phyloP scores from a whole-genome alignment of 2,113 vertebrate genomes.

The Cinclus cinclus region DNA sequence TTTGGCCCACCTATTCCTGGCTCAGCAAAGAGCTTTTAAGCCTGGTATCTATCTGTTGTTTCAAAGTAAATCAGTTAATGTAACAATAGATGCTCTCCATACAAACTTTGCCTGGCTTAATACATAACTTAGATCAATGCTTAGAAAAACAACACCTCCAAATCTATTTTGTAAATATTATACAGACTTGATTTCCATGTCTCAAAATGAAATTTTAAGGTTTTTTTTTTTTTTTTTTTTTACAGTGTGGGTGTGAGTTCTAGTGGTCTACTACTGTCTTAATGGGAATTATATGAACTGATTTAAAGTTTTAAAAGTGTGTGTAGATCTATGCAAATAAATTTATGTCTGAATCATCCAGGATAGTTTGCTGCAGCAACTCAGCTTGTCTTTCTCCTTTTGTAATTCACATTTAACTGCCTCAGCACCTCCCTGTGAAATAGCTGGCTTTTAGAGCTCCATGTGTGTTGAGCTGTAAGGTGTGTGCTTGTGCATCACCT shows the following conservation, averaged over 20 bases:
- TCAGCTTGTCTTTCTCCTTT: not conserved
- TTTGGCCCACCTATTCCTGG: not conserved
- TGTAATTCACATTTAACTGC: not conserved
- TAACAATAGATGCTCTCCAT: not conserved
- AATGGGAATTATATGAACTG: not conserved
- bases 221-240: not conserved
- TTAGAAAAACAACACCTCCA: not conserved
- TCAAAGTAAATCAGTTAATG: not conserved
- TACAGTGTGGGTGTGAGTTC: fast-evolving
- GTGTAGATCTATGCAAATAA: not conserved
- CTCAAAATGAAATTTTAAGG: not conserved
- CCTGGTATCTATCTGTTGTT: not conserved
- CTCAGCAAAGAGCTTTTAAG: not conserved
- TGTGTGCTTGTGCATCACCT: not conserved
- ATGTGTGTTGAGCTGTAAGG: not conserved
- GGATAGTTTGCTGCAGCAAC: not conserved
- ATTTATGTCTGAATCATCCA: not conserved
- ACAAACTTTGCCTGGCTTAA: not conserved
- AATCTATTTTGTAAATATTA: not conserved
- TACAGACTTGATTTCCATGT: not conserved
- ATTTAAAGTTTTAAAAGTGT: not conserved
- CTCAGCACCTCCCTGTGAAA: not conserved
- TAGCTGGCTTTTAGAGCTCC: not conserved
- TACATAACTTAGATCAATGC: not conserved
- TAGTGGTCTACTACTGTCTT: not conserved